phyloP scores from a whole-genome alignment of 2,113 vertebrate species.

The Heterotis niloticus region DNA sequence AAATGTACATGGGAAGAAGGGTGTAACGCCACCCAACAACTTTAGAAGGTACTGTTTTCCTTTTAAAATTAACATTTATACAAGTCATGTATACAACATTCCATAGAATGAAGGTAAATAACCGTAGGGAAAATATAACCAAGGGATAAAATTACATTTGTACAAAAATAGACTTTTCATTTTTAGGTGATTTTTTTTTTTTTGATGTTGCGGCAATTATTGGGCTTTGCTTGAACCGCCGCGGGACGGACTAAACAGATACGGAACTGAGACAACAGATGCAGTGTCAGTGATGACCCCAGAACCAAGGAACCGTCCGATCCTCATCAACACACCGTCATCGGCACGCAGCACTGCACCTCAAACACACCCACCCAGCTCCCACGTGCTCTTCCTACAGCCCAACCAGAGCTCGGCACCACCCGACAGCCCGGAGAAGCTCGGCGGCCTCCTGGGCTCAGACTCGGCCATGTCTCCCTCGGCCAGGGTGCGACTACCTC shows the following conservation, averaged over 20 bases:
- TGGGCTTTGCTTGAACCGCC: slow-evolving; percentile 23
- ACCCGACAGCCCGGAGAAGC: too few species aligned
- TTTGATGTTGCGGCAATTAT: slow-evolving; percentile 63
- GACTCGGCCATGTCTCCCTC: too few species aligned
- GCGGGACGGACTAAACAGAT: background rate
- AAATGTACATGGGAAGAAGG: slow-evolving; percentile 2
- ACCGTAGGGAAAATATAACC: slow-evolving; percentile 58
- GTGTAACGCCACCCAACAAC: slow-evolving; percentile 8
- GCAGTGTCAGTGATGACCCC: background rate
- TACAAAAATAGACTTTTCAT: slow-evolving; percentile 75
- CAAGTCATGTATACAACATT: slow-evolving; percentile 53
- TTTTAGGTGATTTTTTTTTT: slow-evolving; percentile 40
- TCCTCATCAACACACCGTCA: background rate
- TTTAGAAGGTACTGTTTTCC: slow-evolving; percentile 14
- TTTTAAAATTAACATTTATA: slow-evolving; percentile 57
- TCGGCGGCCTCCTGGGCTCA: too few species aligned
- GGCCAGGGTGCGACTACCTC: too few species aligned
- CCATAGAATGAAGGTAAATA: slow-evolving; percentile 49
- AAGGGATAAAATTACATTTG: slow-evolving; percentile 69
- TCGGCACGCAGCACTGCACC: too few species aligned
- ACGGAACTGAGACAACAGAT: background rate
- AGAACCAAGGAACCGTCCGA: too few species aligned
- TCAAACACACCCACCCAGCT: too few species aligned
- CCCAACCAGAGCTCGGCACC: too few species aligned
- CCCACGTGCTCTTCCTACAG: too few species aligned